Percentiles rank a stretch among this genome's conserved stretches.
Evolutionary conservation across 2,113 vertebrate genomes (phyloP).

Genomic region (Calyptommatus sinebrachiatus): DNA sequence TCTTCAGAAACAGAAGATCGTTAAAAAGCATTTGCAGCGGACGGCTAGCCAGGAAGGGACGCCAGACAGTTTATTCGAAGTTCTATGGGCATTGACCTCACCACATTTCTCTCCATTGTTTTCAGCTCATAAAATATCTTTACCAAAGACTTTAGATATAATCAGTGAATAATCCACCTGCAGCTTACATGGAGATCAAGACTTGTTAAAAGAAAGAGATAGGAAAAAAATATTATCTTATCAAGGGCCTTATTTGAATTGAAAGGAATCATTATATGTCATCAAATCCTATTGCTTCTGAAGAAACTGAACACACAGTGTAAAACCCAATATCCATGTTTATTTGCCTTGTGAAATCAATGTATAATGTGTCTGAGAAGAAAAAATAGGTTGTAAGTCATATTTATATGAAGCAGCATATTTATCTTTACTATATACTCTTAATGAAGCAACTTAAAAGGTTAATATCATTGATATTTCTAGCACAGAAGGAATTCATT

Average conservation of each 20-base stretch:
- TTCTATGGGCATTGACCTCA: neutral
- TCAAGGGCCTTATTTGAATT: neutral
- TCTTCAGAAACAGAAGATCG: too few relatives aligned
- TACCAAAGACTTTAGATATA: constrained; percentile 9
- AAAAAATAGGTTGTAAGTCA: neutral
- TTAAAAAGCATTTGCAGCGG: too few relatives aligned
- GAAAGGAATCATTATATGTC: constrained; percentile 2
- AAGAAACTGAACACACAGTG: neutral
- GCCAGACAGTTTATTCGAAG: too few relatives aligned
- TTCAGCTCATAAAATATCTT: constrained; percentile 10
- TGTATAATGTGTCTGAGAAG: neutral
- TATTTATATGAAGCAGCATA: constrained; percentile 2
- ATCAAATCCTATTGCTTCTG: constrained; percentile 15
- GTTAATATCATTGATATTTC: constrained; percentile 3
- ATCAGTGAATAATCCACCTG: constrained; percentile 11
- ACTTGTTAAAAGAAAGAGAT: neutral
- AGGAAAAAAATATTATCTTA: neutral
- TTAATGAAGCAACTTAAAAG: neutral
- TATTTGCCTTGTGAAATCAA: neutral
- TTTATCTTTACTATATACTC: constrained; percentile 1
- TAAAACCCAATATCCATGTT: constrained; percentile 18
- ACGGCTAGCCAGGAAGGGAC: too few relatives aligned
- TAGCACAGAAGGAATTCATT: neutral
- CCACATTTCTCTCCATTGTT: neutral
- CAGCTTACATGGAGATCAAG: constrained; percentile 4